Conservation (phyloP, 2,888 invertebrate genomes). For the Drosophila emarginata region DNA sequence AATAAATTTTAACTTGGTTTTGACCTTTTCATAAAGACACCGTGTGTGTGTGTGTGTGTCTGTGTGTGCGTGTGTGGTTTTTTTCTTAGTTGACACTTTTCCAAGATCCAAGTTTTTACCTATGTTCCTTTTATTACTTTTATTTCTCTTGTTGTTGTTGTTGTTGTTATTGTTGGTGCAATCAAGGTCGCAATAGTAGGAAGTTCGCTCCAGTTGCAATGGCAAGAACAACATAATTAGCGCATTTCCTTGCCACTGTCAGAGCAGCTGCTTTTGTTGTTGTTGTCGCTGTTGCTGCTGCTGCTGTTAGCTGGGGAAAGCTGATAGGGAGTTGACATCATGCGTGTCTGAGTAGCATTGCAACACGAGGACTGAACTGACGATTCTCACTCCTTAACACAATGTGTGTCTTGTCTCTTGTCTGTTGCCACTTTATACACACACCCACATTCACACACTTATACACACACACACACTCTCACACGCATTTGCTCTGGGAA, state of each 20-base stretch:
- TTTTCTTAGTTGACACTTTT: constrained; percentile 34
- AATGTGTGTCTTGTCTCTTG: neutral
- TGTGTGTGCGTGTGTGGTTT: neutral
- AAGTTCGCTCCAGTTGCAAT: neutral
- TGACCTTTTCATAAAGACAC: neutral
- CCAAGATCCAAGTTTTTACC: constrained; percentile 24
- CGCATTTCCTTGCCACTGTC: constrained; percentile 58
- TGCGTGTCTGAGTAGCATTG: constrained; percentile 57
- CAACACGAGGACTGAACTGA: constrained; percentile 13
- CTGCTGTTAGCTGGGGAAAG: constrained; percentile 17
- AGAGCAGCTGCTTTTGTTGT: constrained; percentile 17
- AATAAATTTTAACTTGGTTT: constrained; percentile 7
- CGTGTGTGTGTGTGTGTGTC: neutral
- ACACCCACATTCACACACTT: constrained; percentile 36
- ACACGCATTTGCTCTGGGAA: constrained; percentile 15
- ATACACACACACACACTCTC: constrained; percentile 40
- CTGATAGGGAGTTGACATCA: constrained; percentile 35
- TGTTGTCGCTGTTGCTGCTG: neutral
- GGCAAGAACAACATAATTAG: constrained; percentile 68
- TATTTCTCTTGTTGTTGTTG: neutral
- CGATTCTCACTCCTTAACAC: constrained; percentile 5
- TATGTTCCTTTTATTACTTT: neutral
- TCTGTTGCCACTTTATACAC: constrained; percentile 2
- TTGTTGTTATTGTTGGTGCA: constrained; percentile 11
- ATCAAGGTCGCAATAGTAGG: constrained; percentile 36